Percentiles rank a stretch among this genome's conserved stretches.
Evolutionary conservation across 2,113 vertebrate genomes (phyloP).

Genomic region (Vicugna pacos): DNA sequence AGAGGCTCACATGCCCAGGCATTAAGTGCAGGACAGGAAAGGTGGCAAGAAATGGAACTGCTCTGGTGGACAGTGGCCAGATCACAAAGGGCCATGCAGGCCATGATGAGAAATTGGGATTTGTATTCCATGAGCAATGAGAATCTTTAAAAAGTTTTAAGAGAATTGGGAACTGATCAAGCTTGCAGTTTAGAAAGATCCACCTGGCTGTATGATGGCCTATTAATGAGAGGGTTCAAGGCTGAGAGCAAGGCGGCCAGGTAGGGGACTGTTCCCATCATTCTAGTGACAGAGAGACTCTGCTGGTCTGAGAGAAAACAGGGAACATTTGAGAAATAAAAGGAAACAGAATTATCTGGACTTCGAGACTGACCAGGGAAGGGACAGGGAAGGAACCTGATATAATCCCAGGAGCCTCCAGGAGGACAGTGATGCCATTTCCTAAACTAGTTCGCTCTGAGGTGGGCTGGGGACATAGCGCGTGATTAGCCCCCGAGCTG

Average conservation of each 20-base stretch:
- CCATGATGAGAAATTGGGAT: background rate
- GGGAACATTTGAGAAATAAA: background rate
- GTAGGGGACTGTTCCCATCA: background rate
- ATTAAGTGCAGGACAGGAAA: background rate
- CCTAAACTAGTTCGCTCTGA: background rate
- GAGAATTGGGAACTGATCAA: background rate
- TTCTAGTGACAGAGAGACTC: background rate
- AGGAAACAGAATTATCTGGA: background rate
- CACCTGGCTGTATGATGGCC: background rate
- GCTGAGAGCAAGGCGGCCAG: background rate
- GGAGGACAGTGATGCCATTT: background rate
- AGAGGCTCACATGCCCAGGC: background rate
- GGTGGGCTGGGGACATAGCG: background rate
- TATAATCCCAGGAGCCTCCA: background rate
- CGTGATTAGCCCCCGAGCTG: background rate
- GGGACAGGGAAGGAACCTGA: background rate
- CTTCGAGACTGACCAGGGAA: background rate
- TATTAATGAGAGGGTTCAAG: background rate
- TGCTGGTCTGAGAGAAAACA: background rate
- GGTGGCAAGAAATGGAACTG: background rate
- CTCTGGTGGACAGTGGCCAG: no score
- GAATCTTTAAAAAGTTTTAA: background rate
- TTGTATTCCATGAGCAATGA: background rate
- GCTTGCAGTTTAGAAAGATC: constrained; percentile 7
- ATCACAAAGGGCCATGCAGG: background rate